These are phyloP conservation scores for Lasioglossum zephyrum DNA, from an alignment of 2,888 invertebrate genomes.

Conservation along the genomic window DNA sequence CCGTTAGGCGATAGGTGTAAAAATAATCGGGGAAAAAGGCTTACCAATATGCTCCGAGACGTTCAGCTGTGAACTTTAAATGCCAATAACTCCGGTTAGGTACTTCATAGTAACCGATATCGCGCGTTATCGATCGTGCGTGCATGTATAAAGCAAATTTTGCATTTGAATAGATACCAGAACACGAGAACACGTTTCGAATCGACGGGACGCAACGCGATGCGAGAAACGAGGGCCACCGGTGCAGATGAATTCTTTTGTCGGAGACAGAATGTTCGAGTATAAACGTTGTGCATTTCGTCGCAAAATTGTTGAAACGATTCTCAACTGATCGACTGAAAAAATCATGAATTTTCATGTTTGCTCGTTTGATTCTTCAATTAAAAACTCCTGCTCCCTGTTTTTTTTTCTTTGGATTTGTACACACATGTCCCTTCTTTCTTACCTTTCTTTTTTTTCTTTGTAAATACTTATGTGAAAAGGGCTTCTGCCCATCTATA, in stretches of 20 bases:
- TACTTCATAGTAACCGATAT: neutral
- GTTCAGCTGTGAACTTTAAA: neutral
- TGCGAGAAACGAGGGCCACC: neutral
- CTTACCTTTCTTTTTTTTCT: too few species aligned
- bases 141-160: conserved; percentile 4
- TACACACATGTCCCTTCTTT: too few species aligned
- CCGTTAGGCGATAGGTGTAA: neutral
- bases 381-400: too few species aligned
- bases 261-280: neutral
- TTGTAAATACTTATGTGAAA: too few species aligned
- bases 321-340: neutral
- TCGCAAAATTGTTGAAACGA: neutral
- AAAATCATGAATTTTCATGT: too few species aligned
- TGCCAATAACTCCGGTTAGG: neutral
- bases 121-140: conserved; percentile 10
- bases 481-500: too few species aligned
- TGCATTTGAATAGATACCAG: neutral
- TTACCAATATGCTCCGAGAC: conserved; percentile 5
- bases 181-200: neutral
- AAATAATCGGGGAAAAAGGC: neutral
- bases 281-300: neutral
- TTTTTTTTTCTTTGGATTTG: too few species aligned
- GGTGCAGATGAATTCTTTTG: neutral
- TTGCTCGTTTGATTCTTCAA: too few species aligned
- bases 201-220: neutral